These are phyloP conservation scores for Scaptodrosophila lebanonensis DNA, from an alignment of 1,140 invertebrate species.

Conservation along the genomic window DNA sequence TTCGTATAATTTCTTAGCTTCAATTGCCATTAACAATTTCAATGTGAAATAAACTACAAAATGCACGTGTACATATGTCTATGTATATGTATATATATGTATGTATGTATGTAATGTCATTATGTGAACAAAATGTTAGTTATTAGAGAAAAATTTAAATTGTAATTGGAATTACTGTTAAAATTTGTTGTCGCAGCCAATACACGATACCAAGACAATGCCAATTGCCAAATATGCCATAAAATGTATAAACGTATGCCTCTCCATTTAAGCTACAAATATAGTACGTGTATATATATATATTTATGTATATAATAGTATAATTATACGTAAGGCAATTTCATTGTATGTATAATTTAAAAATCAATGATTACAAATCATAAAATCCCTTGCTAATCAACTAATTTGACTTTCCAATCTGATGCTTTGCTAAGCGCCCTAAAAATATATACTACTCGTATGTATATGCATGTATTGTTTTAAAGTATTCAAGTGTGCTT, in stretches of 20 bases:
- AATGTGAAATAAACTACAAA: conserved; percentile 70
- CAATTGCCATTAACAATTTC: conserved; percentile 55
- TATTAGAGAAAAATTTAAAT: conserved; percentile 46
- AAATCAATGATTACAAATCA: conserved; percentile 16
- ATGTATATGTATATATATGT: conserved; percentile 16
- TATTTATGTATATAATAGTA: conserved; percentile 43
- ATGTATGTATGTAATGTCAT: conserved; percentile 37
- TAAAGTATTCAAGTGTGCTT: too few species aligned
- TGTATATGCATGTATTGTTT: too few species aligned
- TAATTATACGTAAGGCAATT: conserved; percentile 63
- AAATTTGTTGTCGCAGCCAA: conserved; percentile 11
- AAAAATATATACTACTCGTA: too few species aligned
- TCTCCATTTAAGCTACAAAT: conserved; percentile 51
- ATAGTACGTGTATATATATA: conserved; percentile 24
- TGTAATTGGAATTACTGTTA: too few species aligned
- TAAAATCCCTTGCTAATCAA: conserved; percentile 22
- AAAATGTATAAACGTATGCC: conserved; percentile 54
- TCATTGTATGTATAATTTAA: conserved; percentile 39
- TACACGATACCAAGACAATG: conserved; percentile 26
- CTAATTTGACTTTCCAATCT: conserved; percentile 38
- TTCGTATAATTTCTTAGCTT: conserved; percentile 65
- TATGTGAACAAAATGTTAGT: conserved; percentile 20
- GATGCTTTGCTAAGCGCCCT: too few species aligned
- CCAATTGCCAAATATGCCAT: conserved; percentile 47
- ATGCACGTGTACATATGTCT: conserved; percentile 19